phyloP scores from a whole-genome alignment of 2,888 invertebrate genomes.

The Eupithecia dodoneata region DNA sequence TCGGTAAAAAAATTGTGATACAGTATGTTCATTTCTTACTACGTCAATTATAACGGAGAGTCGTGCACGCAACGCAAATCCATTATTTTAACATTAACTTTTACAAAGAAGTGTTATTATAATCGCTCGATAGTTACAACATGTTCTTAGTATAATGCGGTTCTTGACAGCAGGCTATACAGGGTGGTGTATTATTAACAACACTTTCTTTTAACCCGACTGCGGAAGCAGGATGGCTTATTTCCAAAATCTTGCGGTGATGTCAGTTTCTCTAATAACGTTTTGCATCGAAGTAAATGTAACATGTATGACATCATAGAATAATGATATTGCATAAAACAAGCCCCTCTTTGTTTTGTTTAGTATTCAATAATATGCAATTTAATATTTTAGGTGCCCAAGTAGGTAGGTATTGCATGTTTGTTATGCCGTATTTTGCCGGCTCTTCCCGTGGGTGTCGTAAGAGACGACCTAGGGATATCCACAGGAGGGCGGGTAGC shows the following conservation, averaged over 20 bases:
- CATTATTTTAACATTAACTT: slow-evolving; percentile 59
- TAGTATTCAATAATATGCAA: too few relatives aligned
- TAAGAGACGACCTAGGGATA: too few relatives aligned
- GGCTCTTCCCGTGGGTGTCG: too few relatives aligned
- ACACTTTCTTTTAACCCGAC: not conserved
- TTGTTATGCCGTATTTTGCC: too few relatives aligned
- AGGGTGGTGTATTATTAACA: not conserved
- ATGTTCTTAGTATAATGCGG: slow-evolving; percentile 11
- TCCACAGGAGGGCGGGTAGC: too few relatives aligned
- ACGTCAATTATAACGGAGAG: slow-evolving; percentile 22
- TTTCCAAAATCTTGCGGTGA: too few relatives aligned
- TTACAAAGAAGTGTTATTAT: slow-evolving; percentile 50
- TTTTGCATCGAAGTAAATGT: too few relatives aligned
- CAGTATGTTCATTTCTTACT: slow-evolving; percentile 7
- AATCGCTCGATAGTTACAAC: slow-evolving; percentile 34
- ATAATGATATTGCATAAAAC: too few relatives aligned
- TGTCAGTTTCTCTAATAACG: too few relatives aligned
- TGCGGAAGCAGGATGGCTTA: not conserved
- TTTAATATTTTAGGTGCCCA: not conserved
- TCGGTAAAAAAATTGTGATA: too few relatives aligned
- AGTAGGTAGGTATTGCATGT: too few relatives aligned
- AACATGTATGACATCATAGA: too few relatives aligned
- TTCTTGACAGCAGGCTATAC: not conserved
- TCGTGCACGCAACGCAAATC: slow-evolving; percentile 34
- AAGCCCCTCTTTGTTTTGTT: not conserved